A percentile compares a stretch with the other conserved stretches of the same genome.
phyloP scores from a whole-genome alignment of 2,888 invertebrate genomes.

The Ptycholaimellus sp. region DNA sequence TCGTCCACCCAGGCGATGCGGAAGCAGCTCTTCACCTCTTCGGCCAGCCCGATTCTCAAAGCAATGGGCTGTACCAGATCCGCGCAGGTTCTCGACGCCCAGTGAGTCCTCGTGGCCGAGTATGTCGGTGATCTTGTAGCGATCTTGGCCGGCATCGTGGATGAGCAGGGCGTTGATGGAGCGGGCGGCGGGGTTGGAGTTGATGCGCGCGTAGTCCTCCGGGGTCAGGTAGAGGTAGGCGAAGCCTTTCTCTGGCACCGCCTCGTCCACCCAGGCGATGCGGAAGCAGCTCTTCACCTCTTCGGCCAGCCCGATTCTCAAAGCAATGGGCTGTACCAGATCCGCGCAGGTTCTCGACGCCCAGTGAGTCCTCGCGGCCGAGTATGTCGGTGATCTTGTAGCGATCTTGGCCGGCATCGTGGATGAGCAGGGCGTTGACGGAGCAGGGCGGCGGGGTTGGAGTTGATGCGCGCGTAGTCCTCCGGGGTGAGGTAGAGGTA shows the following conservation, averaged over 20 bases:
- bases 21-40: conserved; percentile 67
- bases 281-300: conserved; percentile 64
- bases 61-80: too few species aligned
- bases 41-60: too few species aligned
- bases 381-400: conserved; percentile 76
- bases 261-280: conserved; percentile 69
- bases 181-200: too few species aligned
- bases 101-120: conserved; percentile 66
- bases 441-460: too few species aligned
- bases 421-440: too few species aligned
- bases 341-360: conserved; percentile 58
- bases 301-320: too few species aligned
- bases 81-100: conserved; percentile 64
- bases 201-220: conserved; percentile 44
- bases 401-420: conserved; percentile 48
- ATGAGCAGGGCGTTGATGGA: too few species aligned
- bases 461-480: conserved; percentile 38
- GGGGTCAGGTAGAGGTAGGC: conserved; percentile 75
- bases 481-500: conserved; percentile 79
- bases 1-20: conserved; percentile 71
- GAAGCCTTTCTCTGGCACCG: conserved; percentile 69
- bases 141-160: conserved; percentile 51
- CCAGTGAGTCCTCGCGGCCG: conserved; percentile 61
- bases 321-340: too few species aligned
- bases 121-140: conserved; percentile 63